phyloP scores from a whole-genome alignment of 37 sponge, comb jelly and placozoan species.

The Chondrilla cf. caribensis region DNA sequence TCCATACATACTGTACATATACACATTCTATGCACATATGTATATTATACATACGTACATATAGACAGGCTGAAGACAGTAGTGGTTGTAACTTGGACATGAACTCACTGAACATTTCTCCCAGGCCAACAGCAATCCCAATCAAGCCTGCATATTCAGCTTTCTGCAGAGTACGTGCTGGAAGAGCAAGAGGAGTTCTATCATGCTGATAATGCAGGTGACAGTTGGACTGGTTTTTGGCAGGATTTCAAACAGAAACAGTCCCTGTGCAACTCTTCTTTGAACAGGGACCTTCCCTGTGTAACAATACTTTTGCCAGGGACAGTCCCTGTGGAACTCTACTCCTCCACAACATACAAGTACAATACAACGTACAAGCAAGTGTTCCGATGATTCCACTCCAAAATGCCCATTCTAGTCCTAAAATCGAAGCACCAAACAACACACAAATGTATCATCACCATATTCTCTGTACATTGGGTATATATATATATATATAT shows the following conservation, averaged over 20 bases:
- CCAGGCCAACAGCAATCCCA: conserved; percentile 79
- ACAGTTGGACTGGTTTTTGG: too few species aligned
- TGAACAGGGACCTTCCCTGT: too few species aligned
- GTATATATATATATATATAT: not conserved
- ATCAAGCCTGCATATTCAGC: conserved; percentile 53
- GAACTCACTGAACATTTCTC: conserved; percentile 88
- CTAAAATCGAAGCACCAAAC: not conserved
- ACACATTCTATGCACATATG: not conserved
- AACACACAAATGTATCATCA: not conserved
- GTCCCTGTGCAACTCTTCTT: too few species aligned
- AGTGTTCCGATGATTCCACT: not conserved
- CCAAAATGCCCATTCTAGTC: not conserved
- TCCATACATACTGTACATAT: not conserved
- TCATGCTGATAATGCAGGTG: too few species aligned
- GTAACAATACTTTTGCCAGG: too few species aligned
- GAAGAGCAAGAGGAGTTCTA: too few species aligned
- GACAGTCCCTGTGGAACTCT: too few species aligned
- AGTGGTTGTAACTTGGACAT: too few species aligned
- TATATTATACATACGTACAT: too few species aligned
- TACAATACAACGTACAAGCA: not conserved
- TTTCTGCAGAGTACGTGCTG: not conserved
- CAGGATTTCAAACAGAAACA: too few species aligned
- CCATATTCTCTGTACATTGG: not conserved
- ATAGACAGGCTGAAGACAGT: too few species aligned
- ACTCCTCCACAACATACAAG: too few species aligned